Evolutionary conservation across 2,888 invertebrate species (phyloP).

Genomic region (Tupiocoris notatus): DNA sequence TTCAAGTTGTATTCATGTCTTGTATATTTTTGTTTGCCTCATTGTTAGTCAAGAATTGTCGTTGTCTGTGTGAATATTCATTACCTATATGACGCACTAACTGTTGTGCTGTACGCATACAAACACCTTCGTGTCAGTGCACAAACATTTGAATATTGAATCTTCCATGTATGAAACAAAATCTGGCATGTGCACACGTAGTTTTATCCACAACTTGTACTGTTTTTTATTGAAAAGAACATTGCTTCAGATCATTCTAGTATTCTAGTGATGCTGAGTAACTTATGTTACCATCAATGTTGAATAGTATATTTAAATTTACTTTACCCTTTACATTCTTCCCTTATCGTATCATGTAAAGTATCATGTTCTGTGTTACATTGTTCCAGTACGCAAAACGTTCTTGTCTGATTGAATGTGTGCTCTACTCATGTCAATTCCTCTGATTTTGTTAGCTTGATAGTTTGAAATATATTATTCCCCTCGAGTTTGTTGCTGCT

Average conservation of each 20-base stretch:
- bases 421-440: neutral
- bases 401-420: neutral
- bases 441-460: neutral
- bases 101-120: conserved; percentile 2
- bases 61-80: conserved; percentile 14
- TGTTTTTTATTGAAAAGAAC: too few species aligned
- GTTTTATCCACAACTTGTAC: too few species aligned
- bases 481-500: too few species aligned
- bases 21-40: neutral
- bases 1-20: neutral
- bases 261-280: too few species aligned
- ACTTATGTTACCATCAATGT: too few species aligned
- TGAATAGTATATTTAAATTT: too few species aligned
- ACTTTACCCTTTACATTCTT: too few species aligned
- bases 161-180: conserved; percentile 26
- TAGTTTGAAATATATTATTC: neutral
- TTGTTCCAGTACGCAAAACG: too few species aligned
- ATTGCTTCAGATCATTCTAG: too few species aligned
- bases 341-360: too few species aligned
- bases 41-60: conserved; percentile 16
- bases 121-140: conserved; percentile 23
- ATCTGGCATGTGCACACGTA: conserved; percentile 9
- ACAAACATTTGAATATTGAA: conserved; percentile 2
- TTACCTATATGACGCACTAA: conserved; percentile 13
- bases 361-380: too few species aligned